Evolutionary conservation across 2,797 vertebrate genomes (phyloP).

Genomic region (Hyperoplus lanceolatus): DNA sequence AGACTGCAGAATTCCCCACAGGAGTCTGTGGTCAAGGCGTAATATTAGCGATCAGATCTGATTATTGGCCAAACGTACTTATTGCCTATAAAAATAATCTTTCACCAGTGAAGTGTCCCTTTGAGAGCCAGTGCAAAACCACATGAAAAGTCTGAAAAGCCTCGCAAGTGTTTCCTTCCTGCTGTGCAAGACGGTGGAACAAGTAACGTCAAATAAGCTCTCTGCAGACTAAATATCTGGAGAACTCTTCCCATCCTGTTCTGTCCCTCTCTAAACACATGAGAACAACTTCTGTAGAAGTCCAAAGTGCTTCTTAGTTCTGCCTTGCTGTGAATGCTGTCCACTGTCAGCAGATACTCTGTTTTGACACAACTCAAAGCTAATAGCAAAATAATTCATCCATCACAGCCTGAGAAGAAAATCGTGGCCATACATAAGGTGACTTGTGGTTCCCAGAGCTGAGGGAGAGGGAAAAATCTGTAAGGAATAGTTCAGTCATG

Average conservation of each 20-base stretch:
- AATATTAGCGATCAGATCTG: constrained; percentile 58
- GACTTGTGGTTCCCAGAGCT: constrained; percentile 53
- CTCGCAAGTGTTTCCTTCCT: constrained; percentile 47
- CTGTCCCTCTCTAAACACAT: constrained; percentile 10
- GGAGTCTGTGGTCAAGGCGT: constrained; percentile 61
- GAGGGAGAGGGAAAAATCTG: constrained; percentile 47
- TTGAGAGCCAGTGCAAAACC: constrained; percentile 55
- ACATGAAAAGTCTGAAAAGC: constrained; percentile 17
- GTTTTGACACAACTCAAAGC: constrained; percentile 70
- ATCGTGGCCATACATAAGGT: constrained; percentile 58
- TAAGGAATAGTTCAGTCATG: no score
- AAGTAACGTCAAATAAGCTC: constrained; percentile 41
- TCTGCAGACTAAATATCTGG: constrained; percentile 7
- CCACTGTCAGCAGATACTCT: constrained; percentile 69
- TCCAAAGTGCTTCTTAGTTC: constrained; percentile 35
- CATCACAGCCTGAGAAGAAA: constrained; percentile 62
- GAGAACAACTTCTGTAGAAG: constrained; percentile 30
- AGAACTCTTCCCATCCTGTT: constrained; percentile 12
- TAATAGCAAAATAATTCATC: constrained; percentile 73
- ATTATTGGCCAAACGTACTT: constrained; percentile 63
- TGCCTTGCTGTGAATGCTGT: constrained; percentile 42
- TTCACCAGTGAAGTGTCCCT: constrained; percentile 31
- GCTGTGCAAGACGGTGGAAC: constrained; percentile 31
- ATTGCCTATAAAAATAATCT: constrained; percentile 62
- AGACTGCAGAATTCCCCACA: constrained; percentile 48